A percentile compares a stretch with the other conserved stretches of the same genome.
phyloP scores from a whole-genome alignment of 2,797 vertebrate species.

The Falco berigora region DNA sequence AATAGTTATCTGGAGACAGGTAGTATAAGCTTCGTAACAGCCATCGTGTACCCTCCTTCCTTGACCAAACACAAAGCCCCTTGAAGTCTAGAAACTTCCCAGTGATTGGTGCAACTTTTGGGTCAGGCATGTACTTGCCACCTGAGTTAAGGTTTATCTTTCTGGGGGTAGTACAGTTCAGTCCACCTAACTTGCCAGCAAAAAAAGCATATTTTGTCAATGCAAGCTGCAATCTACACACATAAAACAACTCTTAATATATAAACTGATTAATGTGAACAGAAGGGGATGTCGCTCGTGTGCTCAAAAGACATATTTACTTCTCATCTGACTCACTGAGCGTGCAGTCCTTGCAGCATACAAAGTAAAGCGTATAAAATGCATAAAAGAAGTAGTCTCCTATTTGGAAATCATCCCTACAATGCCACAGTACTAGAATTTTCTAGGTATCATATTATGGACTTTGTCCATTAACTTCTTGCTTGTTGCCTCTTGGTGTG shows the following conservation, averaged over 20 bases:
- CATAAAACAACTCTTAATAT: not conserved
- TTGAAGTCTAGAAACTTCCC: not conserved
- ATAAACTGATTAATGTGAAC: not conserved
- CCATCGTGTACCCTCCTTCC: not conserved
- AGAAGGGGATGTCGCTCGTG: not conserved
- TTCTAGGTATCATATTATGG: not conserved
- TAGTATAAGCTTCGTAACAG: not conserved
- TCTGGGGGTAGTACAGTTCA: not conserved
- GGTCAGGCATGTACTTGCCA: not conserved
- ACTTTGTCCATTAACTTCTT: slow-evolving; percentile 18
- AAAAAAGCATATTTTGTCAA: not conserved
- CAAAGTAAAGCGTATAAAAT: not conserved
- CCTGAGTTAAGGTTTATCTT: not conserved
- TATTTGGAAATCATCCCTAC: not conserved
- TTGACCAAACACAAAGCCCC: not conserved
- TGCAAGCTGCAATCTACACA: not conserved
- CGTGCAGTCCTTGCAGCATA: not conserved
- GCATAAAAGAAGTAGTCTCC: not conserved
- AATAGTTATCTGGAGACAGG: not conserved
- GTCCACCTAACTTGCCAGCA: not conserved
- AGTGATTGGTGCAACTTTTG: not conserved
- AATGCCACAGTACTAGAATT: not conserved
- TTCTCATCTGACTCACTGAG: not conserved
- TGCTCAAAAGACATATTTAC: not conserved
- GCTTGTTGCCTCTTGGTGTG: not conserved